Conservation (phyloP, 2,888 invertebrate genomes). For the Archips xylosteana region DNA sequence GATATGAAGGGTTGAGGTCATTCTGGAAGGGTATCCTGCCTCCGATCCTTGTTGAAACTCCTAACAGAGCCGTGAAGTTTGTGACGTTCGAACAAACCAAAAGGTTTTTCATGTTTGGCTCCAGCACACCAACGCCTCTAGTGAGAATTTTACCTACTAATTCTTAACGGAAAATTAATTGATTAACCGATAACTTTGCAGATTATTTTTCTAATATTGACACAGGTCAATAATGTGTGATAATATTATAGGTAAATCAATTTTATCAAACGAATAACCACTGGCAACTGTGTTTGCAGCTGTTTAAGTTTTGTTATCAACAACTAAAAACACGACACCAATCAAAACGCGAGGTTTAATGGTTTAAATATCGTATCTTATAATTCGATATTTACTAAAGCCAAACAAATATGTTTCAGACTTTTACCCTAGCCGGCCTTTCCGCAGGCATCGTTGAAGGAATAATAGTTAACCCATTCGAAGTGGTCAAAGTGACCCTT, state of each 20-base stretch:
- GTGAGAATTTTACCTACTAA: conserved; percentile 77
- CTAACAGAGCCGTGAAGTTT: conserved; percentile 98
- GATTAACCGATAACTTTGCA: no score
- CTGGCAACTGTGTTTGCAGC: no score
- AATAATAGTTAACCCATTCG: conserved; percentile 96
- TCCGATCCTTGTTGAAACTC: conserved; percentile 96
- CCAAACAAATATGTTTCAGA: conserved; percentile 81
- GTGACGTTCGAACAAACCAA: conserved; percentile 97
- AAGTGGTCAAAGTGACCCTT: conserved; percentile 96
- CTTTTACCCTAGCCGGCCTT: conserved; percentile 94
- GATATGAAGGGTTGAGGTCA: conserved; percentile 92
- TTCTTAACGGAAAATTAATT: not conserved
- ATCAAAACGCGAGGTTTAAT: no score
- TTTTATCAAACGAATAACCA: no score
- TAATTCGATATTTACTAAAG: not conserved
- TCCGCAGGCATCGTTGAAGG: conserved; percentile 97
- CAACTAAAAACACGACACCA: no score
- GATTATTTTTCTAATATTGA: no score
- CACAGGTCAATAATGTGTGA: no score
- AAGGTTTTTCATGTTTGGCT: conserved; percentile 92
- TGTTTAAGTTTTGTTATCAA: no score
- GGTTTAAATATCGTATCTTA: no score
- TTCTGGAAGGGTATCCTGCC: conserved; percentile 98
- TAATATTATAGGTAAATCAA: no score
- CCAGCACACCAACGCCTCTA: conserved; percentile 90